Percentiles rank a stretch among this genome's conserved stretches.
Conservation (phyloP, 2,797 vertebrate species). For the Ambastaia sidthimunki region DNA sequence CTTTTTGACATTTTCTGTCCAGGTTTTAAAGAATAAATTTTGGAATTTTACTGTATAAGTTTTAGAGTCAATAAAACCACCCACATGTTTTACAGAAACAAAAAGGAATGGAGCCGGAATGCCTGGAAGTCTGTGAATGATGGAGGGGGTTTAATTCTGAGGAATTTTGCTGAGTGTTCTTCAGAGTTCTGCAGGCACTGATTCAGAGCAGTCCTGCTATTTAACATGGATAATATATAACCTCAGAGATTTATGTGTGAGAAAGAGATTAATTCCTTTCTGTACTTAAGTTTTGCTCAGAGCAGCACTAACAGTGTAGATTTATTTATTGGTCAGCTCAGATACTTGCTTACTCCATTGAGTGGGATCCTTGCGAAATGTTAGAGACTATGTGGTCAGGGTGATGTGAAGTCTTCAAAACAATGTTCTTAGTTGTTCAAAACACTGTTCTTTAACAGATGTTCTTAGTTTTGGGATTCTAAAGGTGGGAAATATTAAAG, state of each 20-base stretch:
- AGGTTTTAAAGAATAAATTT: too few relatives aligned
- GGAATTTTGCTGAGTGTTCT: neutral
- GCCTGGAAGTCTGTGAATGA: neutral
- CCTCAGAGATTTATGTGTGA: neutral
- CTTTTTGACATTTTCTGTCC: too few relatives aligned
- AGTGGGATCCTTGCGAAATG: constrained; percentile 1
- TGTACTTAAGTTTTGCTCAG: neutral
- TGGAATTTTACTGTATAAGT: too few relatives aligned
- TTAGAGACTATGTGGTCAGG: neutral
- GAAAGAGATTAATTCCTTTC: constrained; percentile 7
- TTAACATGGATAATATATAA: constrained; percentile 1
- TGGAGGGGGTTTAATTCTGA: neutral
- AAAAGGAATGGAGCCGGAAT: neutral
- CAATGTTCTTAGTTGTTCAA: too few relatives aligned
- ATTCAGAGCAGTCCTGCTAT: neutral
- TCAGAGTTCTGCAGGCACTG: neutral
- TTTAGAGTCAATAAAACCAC: too few relatives aligned
- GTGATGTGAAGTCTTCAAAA: too few relatives aligned
- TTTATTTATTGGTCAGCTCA: constrained; percentile 12
- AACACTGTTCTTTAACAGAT: too few relatives aligned
- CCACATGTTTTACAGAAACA: too few relatives aligned
- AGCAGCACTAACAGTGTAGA: constrained; percentile 7
- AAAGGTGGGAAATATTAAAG: too few relatives aligned
- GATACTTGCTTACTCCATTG: neutral
- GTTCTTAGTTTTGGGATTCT: too few relatives aligned